Evolutionary conservation across 1,140 invertebrate species (phyloP).

Genomic region (Achroia grisella): DNA sequence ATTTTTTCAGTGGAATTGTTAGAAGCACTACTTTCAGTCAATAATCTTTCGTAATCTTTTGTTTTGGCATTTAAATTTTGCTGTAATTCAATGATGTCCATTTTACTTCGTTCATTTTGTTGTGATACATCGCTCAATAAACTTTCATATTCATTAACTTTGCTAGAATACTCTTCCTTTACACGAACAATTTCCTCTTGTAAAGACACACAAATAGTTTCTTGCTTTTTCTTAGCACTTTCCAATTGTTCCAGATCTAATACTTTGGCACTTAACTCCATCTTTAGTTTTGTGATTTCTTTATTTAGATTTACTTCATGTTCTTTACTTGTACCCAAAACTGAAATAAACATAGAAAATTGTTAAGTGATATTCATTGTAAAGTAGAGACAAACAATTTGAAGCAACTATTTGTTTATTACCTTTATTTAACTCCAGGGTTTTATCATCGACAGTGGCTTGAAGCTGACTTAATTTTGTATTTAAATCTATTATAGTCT

Average conservation of each 20-base stretch:
- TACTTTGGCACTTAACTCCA: constrained; percentile 74
- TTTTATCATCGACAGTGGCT: constrained; percentile 65
- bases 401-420: constrained; percentile 10
- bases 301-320: constrained; percentile 70
- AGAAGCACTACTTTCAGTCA: constrained; percentile 35
- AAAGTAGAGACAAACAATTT: constrained; percentile 1
- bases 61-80: constrained; percentile 50
- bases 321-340: constrained; percentile 59
- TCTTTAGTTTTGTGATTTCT: constrained; percentile 74
- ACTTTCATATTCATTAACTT: constrained; percentile 65
- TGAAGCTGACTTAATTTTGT: constrained; percentile 64
- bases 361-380: constrained; percentile 2
- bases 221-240: constrained; percentile 69
- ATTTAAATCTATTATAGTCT: constrained; percentile 62
- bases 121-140: constrained; percentile 58
- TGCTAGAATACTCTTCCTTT: constrained; percentile 54
- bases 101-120: constrained; percentile 57
- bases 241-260: constrained; percentile 68
- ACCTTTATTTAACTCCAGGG: constrained; percentile 68
- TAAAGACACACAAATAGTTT: constrained; percentile 54
- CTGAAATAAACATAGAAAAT: constrained; percentile 33
- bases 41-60: constrained; percentile 59
- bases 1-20: constrained; percentile 51
- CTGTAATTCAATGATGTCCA: constrained; percentile 58
- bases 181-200: constrained; percentile 54